phyloP scores from a whole-genome alignment of 2,113 vertebrate genomes.

The Rutilus rutilus region DNA sequence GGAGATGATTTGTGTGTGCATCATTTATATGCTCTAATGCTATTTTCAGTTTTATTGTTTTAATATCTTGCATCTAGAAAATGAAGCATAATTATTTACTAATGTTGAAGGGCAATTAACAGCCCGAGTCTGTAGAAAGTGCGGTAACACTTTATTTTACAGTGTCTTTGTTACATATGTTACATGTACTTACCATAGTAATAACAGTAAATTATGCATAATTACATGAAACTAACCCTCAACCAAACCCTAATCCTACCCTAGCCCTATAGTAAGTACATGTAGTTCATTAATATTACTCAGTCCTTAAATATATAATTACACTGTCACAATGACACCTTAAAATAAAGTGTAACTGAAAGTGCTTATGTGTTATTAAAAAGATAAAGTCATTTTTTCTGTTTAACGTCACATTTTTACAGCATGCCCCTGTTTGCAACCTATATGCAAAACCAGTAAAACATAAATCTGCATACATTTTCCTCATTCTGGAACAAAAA shows the following conservation, averaged over 20 bases:
- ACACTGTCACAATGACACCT: too few relatives aligned
- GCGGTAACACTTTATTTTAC: too few relatives aligned
- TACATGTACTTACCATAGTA: too few relatives aligned
- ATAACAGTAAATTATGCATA: too few relatives aligned
- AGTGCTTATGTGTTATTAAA: background rate
- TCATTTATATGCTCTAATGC: background rate
- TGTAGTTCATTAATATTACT: too few relatives aligned
- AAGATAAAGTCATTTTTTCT: too few relatives aligned
- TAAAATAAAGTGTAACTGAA: background rate
- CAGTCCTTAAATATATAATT: too few relatives aligned
- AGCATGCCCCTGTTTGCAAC: background rate
- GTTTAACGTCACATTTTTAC: background rate
- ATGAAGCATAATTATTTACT: background rate
- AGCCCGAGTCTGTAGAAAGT: background rate
- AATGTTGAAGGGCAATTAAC: too few relatives aligned
- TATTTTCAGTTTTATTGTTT: background rate
- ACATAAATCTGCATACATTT: background rate
- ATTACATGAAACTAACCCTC: too few relatives aligned
- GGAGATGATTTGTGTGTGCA: conserved; percentile 7
- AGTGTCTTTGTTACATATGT: too few relatives aligned
- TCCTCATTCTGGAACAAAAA: background rate
- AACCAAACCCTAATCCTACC: too few relatives aligned
- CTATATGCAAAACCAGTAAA: background rate
- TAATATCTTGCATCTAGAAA: conserved; percentile 5
- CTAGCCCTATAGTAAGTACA: too few relatives aligned